phyloP scores from a whole-genome alignment of 2,888 invertebrate genomes.

The Drosophila koepferae region DNA sequence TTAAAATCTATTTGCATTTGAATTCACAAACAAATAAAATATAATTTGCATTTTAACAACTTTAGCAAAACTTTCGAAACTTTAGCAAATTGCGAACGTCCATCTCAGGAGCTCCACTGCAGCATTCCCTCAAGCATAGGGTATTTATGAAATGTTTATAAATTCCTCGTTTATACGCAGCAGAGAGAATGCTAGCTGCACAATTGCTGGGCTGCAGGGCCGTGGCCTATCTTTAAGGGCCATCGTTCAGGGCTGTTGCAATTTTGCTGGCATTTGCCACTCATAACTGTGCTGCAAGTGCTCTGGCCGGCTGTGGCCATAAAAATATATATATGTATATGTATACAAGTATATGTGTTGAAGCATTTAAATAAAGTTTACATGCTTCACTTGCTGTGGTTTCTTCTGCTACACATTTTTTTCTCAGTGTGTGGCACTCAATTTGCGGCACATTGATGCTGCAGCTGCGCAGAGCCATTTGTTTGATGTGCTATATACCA shows the following conservation, averaged over 20 bases:
- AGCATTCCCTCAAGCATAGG: background rate
- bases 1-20: no score
- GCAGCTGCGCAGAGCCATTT: constrained; percentile 16
- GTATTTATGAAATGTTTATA: background rate
- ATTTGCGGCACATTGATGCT: constrained; percentile 50
- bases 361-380: constrained; percentile 57
- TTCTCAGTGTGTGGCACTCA: constrained; percentile 33
- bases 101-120: accelerated
- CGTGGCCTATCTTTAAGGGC: constrained; percentile 9
- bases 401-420: constrained; percentile 15
- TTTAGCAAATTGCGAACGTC: background rate
- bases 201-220: constrained; percentile 5
- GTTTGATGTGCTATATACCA: constrained; percentile 9
- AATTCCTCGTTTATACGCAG: constrained; percentile 2
- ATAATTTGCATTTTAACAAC: background rate
- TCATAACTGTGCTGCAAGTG: constrained; percentile 21
- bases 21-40: no score
- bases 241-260: constrained; percentile 11
- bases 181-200: background rate
- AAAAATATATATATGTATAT: background rate
- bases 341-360: constrained; percentile 3
- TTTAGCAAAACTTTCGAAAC: background rate
- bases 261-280: constrained; percentile 16
- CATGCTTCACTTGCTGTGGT: constrained; percentile 53
- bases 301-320: constrained; percentile 2